These are phyloP conservation scores for Fragum sueziense DNA, from an alignment of 2,888 invertebrate species.

Conservation along the genomic window DNA sequence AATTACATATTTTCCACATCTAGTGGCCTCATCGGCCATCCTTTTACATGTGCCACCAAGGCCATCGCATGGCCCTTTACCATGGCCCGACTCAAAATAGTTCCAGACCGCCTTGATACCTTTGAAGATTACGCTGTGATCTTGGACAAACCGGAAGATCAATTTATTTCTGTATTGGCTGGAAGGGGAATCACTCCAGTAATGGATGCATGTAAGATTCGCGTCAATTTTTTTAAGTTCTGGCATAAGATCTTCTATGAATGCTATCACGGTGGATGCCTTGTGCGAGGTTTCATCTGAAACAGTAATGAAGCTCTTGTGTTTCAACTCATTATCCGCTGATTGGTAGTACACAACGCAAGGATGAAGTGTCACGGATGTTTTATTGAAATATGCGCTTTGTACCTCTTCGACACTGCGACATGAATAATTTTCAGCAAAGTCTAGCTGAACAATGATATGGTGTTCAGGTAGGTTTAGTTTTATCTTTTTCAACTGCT, in stretches of 20 bases:
- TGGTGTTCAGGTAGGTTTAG: conserved; percentile 34
- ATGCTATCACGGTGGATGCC: conserved; percentile 49
- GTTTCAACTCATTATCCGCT: conserved; percentile 26
- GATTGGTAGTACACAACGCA: conserved; percentile 52
- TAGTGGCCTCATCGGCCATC: conserved; percentile 43
- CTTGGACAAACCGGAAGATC: conserved; percentile 47
- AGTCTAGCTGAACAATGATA: conserved; percentile 43
- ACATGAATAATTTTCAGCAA: conserved; percentile 57
- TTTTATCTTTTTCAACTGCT: conserved; percentile 33
- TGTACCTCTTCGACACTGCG: conserved; percentile 50
- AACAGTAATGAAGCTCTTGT: conserved; percentile 48
- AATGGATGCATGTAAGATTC: conserved; percentile 38
- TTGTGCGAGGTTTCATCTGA: conserved; percentile 57
- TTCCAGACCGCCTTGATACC: conserved; percentile 47
- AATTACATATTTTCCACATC: conserved; percentile 25
- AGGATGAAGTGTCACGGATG: conserved; percentile 56
- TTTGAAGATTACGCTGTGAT: conserved; percentile 31
- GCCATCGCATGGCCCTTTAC: conserved; percentile 54
- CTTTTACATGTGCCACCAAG: conserved; percentile 48
- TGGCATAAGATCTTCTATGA: conserved; percentile 52
- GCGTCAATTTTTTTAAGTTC: conserved; percentile 37
- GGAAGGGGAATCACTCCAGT: conserved; percentile 58
- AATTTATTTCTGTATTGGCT: conserved; percentile 60
- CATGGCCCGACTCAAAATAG: conserved; percentile 51
- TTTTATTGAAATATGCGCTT: conserved; percentile 51